These are phyloP conservation scores for Chalcosyrphus nemorum DNA, from an alignment of 2,888 invertebrate genomes.

Conservation along the genomic window DNA sequence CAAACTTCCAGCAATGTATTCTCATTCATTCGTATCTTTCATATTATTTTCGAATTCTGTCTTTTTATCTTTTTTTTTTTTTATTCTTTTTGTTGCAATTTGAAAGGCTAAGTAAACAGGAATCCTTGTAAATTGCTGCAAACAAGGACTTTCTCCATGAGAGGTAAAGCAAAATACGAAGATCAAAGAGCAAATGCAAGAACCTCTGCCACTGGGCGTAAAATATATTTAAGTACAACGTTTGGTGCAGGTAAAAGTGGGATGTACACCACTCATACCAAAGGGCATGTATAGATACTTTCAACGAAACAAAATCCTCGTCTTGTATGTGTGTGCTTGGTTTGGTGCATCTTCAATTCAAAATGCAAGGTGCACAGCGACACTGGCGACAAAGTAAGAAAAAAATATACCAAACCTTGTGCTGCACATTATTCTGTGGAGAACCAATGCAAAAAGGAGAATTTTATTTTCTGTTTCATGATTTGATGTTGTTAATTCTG, in stretches of 20 bases:
- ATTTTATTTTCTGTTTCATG: background rate
- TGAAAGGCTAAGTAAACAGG: slow-evolving; percentile 52
- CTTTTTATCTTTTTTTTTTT: background rate
- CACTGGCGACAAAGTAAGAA: slow-evolving; percentile 20
- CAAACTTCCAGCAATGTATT: background rate
- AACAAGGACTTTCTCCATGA: slow-evolving; percentile 27
- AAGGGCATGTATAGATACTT: slow-evolving; percentile 19
- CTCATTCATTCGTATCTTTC: background rate
- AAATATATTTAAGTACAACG: slow-evolving; percentile 25
- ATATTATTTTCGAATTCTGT: background rate
- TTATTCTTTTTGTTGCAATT: slow-evolving; percentile 14
- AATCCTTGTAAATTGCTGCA: slow-evolving; percentile 46
- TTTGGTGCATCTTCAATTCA: slow-evolving; percentile 23
- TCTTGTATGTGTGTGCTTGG: slow-evolving; percentile 16
- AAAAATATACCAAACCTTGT: background rate
- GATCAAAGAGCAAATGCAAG: slow-evolving; percentile 56
- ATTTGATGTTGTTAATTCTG: slow-evolving; percentile 22
- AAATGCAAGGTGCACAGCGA: background rate
- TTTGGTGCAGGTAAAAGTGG: background rate
- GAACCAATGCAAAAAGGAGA: background rate
- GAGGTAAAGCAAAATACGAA: slow-evolving; percentile 13
- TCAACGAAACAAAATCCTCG: slow-evolving; percentile 7
- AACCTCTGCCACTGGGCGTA: slow-evolving; percentile 37
- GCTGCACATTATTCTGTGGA: background rate
- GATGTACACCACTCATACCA: background rate